Percentiles rank a stretch among this genome's conserved stretches.
These are phyloP conservation scores for Gandaritis pyraliata DNA, from an alignment of 2,888 invertebrate genomes.

Conservation along the genomic window DNA sequence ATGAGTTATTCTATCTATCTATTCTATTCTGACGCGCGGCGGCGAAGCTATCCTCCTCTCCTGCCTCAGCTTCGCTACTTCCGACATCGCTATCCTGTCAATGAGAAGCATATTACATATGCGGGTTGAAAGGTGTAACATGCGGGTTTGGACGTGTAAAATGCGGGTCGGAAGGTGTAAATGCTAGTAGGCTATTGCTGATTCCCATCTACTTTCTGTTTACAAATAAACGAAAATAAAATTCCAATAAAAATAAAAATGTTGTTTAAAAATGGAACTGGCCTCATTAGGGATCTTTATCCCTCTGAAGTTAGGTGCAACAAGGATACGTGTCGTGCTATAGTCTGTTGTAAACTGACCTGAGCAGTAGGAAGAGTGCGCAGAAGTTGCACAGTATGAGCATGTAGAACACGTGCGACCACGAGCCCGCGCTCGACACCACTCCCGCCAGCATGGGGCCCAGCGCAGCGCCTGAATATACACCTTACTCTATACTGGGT, in stretches of 20 bases:
- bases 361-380: conserved; percentile 88
- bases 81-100: conserved; percentile 69
- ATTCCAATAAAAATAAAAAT: no score
- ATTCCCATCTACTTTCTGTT: no score
- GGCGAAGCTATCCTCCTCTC: conserved; percentile 63
- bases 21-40: conserved; percentile 63
- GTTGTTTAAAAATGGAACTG: no score
- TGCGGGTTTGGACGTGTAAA: neutral
- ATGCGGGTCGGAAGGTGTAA: neutral
- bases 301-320: no score
- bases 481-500: neutral
- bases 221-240: no score
- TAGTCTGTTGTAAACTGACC: no score
- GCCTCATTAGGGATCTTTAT: no score
- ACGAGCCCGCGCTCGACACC: conserved; percentile 87
- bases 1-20: conserved; percentile 58
- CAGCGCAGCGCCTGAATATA: conserved; percentile 91
- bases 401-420: conserved; percentile 96
- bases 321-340: no score
- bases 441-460: conserved; percentile 96
- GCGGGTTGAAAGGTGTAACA: neutral
- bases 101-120: conserved; percentile 1
- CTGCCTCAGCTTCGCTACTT: conserved; percentile 57
- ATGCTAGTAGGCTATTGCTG: no score
- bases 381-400: conserved; percentile 92